Evolutionary conservation across 2,797 vertebrate genomes (phyloP).

Genomic region (Phyllotis vaccarum): DNA sequence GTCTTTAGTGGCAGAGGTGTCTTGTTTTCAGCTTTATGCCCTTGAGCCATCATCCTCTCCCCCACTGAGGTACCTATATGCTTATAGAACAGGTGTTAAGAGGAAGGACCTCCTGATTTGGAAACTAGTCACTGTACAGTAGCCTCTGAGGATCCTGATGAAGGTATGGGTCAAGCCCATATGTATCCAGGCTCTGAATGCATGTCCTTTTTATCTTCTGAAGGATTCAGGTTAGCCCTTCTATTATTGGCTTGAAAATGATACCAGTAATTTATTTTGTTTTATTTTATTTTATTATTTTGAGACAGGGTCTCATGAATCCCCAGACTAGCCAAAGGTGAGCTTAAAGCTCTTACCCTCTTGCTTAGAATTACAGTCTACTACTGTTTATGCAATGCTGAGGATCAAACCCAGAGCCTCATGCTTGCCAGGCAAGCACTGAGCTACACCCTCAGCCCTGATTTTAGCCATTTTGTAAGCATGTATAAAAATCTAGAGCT

Average conservation of each 20-base stretch:
- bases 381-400: not conserved
- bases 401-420: not conserved
- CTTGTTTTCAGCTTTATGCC: not conserved
- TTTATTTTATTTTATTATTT: not conserved
- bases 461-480: not conserved
- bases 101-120: not conserved
- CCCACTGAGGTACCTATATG: no score
- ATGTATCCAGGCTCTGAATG: not conserved
- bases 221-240: not conserved
- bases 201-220: not conserved
- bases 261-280: not conserved
- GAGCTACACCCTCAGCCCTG: not conserved
- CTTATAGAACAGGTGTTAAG: not conserved
- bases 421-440: not conserved
- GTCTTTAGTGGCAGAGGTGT: not conserved
- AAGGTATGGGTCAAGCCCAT: not conserved
- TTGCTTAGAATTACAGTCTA: not conserved
- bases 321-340: not conserved
- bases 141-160: not conserved
- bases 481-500: not conserved
- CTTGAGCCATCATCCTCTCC: not conserved
- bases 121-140: not conserved
- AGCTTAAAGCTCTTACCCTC: not conserved
- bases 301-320: not conserved
- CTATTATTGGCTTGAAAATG: not conserved